Evolutionary conservation across 2,888 invertebrate species (phyloP), one percentile per base, ranked within the genome.

Genomic region (Polymixis flavicincta): DNA sequence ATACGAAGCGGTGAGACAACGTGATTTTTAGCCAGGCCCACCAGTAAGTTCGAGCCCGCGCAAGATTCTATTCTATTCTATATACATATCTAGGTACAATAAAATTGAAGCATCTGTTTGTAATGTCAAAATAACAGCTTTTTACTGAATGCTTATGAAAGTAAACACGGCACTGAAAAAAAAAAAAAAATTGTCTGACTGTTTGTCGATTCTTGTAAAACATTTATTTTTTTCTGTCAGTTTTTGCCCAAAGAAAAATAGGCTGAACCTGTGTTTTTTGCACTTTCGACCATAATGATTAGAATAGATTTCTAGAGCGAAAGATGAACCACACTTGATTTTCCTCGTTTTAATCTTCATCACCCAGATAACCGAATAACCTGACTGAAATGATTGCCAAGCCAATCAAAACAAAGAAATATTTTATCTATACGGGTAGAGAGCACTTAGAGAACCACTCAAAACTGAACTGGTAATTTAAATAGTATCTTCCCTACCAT

Each of bases 401-500:
- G 37, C 11, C 25, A 11, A n/a, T 65, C 2, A 22, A 42, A 42
- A 17, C 14, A 64, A 68, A 25, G 22, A 1, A 45, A 17, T 28
- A 22, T 66, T 28, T 22, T 11, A 45, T 22, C 22, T 22, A 22
- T 7, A 45, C 11, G 17, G 11, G 13, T 0, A 48, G 68, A 5
- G 8, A n/a, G 13, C 13, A 19, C 32, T 74, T 57, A 48, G 2
- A 1, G 42, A 54, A 17, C 32, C 69, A 48, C 54, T 74, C 19
- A 55, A 60, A 76, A 32, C 9, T 60, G 25, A 59, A 28, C 42
- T 57, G 25, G 19, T 25, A 1, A 74, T 82, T 77, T 59, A 60
- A 76, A 83, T 60, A 77, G 32, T 55, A 48, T 77, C 14, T 45
- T 54, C 22, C 19, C 50, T 28, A 0, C 22, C 37, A 11, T 86